Base-by-base conservation (phyloP, 2,797 vertebrate genomes). In the Pteropus rufus region DNA sequence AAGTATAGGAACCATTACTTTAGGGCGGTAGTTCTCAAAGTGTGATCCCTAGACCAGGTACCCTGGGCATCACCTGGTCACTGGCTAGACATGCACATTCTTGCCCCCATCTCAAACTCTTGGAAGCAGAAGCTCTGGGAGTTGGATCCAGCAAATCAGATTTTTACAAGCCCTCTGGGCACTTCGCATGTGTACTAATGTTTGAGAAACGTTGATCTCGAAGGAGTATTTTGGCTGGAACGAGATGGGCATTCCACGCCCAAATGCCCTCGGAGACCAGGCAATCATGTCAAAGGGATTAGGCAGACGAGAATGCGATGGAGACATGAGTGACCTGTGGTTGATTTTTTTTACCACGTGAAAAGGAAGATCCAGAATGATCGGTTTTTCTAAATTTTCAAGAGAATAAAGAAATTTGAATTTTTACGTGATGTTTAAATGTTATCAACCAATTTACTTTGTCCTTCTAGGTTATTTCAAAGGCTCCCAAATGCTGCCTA, bases 371-470 rank as follows among this genome's bases (percentile, higher is more conserved):
- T 44, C 10, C 11, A 6, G 56, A 49, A 21, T 6, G 9, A 16
- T 54, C 70, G 31, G 4, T 39, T n/a, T 41, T 14, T 46, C 36
- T 44, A 89, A 54, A 49, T 77, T 65, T 89, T 82, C 62, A 41
- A 89, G 64, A 79, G 41, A 76, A 82, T n/a, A 62, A 4, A 89
- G 73, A 54, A 56, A 65, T 46, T 18, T 89, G 79, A 64, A 21
- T 83, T 39, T 95, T 46, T 54, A 46, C 5, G 15, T 49, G 49
- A 16, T 39, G 29, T 73, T 69, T 39, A 62, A 26, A 16, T 19
- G 2, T n/a, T 44, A 26, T 46, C 58, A 19, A 15, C 29, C 9
- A 29, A 39, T 7, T n/a, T 1, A 0, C 21, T 36, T 29, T 62
- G 79, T 75, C 46, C 34, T 81, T 60, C 73, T 29, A 18, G 10